Conservation (phyloP, 1,140 invertebrate species). For the Whitmania pigra region DNA sequence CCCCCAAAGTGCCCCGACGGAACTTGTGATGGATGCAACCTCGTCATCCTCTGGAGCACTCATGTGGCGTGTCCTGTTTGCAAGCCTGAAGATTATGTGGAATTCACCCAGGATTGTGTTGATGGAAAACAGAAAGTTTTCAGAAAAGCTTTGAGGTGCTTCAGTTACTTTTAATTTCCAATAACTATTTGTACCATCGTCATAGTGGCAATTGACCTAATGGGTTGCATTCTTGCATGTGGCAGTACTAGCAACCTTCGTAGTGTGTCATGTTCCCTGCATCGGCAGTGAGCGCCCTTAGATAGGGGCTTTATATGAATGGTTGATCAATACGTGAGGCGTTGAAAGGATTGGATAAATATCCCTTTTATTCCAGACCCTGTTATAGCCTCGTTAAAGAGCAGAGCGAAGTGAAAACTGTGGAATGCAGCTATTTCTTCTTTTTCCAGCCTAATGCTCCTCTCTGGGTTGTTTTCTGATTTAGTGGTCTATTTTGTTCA, state of each 20-base stretch:
- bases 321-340: no score
- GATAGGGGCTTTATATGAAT: no score
- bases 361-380: not conserved
- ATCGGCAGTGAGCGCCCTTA: no score
- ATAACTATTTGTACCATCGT: not conserved
- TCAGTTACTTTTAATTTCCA: not conserved
- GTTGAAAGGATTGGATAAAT: no score
- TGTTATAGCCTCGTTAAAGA: no score
- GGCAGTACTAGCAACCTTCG: no score
- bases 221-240: no score
- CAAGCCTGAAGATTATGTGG: constrained; percentile 37
- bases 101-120: constrained; percentile 50
- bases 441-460: not conserved
- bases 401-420: not conserved
- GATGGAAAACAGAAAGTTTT: constrained; percentile 47
- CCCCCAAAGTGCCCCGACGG: constrained; percentile 51
- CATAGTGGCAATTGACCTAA: no score
- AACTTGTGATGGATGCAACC: constrained; percentile 54
- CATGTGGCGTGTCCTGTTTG: constrained; percentile 49
- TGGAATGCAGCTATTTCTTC: not conserved
- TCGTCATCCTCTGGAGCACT: constrained; percentile 49
- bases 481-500: constrained; percentile 8
- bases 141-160: constrained; percentile 10
- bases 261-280: no score
- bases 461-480: constrained; percentile 3